Evolutionary conservation across 2,888 invertebrate species (phyloP), one percentile per base, ranked within the genome.

Genomic region (Limnephilus lunatus): DNA sequence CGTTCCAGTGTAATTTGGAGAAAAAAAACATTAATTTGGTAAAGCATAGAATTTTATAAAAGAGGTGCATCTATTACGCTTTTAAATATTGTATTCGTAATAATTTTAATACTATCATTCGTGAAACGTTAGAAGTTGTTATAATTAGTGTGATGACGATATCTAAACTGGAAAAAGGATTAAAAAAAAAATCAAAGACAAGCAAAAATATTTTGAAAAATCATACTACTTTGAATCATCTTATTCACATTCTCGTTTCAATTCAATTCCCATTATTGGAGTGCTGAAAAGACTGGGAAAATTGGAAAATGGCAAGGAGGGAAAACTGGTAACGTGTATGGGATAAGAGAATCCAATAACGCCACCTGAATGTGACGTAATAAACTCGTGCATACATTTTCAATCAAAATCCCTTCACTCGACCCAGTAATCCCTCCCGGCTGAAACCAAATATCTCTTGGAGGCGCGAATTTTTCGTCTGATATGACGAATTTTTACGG

Each of bases 301-400:
- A 68, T 85, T n/a, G 30, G 83, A 90, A 90, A 90, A 90, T 90
- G 53, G 90, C 44, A 53, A 19, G 32, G 53, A 53, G 30, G 39
- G 85, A 85, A 90, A 85, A 90, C 80, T 90, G 90, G 85, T 68
- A 85, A 90, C 68, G 30, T 85, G 85, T 90, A 90, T 39, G 32
- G 68, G 85, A 68, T 53, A 87, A 81, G 68, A 30, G 85, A 85
- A 90, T 90, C 85, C 90, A 85, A 90, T 90, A 90, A 90, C 85
- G 39, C 48, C 80, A 44, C 32, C 91, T 87, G 86, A 80, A 91
- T 89, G 30, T 53, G 92, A 91, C 85, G 89, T 92, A 89, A 91
- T 92, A 89, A 85, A 92, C 89, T 91, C 91, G 32, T 82, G 80
- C 82, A 92, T 81, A 81, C 39, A 89, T 92, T 91, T 92, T 90